Base-by-base conservation (phyloP, 1,140 invertebrate species). In the Diorhabda sublineata region DNA sequence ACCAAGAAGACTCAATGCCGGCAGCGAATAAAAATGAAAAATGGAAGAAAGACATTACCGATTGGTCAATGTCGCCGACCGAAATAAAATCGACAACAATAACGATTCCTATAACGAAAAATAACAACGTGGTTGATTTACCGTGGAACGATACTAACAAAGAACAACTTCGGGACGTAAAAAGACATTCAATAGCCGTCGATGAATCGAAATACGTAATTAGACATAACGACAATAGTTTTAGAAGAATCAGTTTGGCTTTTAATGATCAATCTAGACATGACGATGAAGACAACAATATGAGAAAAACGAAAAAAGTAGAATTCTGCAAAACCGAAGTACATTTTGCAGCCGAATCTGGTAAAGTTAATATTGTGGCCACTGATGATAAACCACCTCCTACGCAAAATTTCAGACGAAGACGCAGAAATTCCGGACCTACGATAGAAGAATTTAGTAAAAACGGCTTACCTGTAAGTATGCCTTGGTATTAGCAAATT, bases 251-350 rank as follows among this genome's bases (percentile, higher is more conserved):
- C 3, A 85, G 82, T 67, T 79, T 85, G 69, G 83, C 83, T 11
- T 76, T 80, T 4, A 81, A 80, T 41, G 77, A 80, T 42, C 71
- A 80, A 65, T 74, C 73, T 64, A 70, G 76, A 44, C 71, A 72
- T 57, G 77, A 79, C 7, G 79, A 78, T 41, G 71, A 76, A 42
- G 71, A 71, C 59, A 76, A 69, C 67, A 70, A 68, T 26, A 75
- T 66, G 64, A 81, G 83, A 71, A 87, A 83, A 82, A 79, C 84
- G 9, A 93, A 93, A 79, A 91, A 87, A 81, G 92, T 94, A 0
- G 91, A 90, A 74, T 94, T 94, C 79, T 91, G 91, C 77, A 93
- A 93, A 83, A 93, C 91, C 0, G 92, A 94, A 82, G 87, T 94
- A 26, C 92, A 94, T 79, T 93, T 94, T 80, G 90, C 91, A 0